Conservation (phyloP, 1,140 invertebrate genomes). For the Ectropis grisescens region DNA sequence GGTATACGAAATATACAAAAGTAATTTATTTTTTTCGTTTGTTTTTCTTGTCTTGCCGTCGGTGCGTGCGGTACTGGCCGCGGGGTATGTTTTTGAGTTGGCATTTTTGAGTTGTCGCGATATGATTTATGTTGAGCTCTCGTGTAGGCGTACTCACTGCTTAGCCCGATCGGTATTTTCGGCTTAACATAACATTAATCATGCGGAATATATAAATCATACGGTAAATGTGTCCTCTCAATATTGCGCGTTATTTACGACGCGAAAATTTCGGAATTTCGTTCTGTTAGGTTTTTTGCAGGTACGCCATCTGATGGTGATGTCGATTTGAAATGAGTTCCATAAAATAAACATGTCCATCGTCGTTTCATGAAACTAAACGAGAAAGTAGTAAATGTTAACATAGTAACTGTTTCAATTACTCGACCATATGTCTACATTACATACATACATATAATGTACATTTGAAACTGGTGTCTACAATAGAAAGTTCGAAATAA, state of each 20-base stretch:
- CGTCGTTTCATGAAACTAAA: too few relatives aligned
- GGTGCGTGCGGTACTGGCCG: constrained; percentile 58
- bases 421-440: too few relatives aligned
- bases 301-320: too few relatives aligned
- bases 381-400: too few relatives aligned
- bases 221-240: constrained; percentile 47
- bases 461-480: too few relatives aligned
- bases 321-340: too few relatives aligned
- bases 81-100: constrained; percentile 63
- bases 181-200: constrained; percentile 22
- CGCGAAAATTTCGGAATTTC: constrained; percentile 9
- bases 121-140: constrained; percentile 59
- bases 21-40: constrained; percentile 69
- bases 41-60: constrained; percentile 62
- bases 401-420: too few relatives aligned
- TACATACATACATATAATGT: too few relatives aligned
- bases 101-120: constrained; percentile 66
- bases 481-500: too few relatives aligned
- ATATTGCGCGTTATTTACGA: constrained; percentile 33
- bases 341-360: too few relatives aligned
- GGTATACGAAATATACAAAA: constrained; percentile 69
- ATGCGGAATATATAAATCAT: constrained; percentile 47
- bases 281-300: too few relatives aligned
- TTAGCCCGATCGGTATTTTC: constrained; percentile 61
- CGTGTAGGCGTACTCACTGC: constrained; percentile 51